Conservation (phyloP, 2,113 vertebrate genomes). For the Sisor rabdophorus region DNA sequence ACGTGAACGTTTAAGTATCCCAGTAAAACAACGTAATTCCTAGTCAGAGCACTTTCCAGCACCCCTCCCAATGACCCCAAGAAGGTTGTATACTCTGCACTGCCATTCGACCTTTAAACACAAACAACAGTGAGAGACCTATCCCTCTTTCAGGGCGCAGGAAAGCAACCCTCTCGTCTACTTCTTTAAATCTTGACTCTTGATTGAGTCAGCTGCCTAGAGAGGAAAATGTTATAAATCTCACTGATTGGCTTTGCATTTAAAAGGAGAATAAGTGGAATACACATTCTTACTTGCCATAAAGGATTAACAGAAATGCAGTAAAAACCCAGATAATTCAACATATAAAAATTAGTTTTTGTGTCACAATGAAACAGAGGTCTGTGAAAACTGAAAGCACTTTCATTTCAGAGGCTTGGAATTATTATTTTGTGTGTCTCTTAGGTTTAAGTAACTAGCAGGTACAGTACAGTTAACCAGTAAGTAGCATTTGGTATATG, state of each 20-base stretch:
- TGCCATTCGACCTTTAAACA: too few relatives aligned
- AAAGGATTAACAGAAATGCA: neutral
- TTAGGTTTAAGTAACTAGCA: neutral
- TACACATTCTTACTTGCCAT: constrained; percentile 17
- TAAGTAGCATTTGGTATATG: too few relatives aligned
- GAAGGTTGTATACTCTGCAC: too few relatives aligned
- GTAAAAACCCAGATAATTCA: neutral
- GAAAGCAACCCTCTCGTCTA: too few relatives aligned
- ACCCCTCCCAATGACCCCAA: too few relatives aligned
- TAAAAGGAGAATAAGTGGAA: constrained; percentile 2
- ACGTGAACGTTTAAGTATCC: too few relatives aligned
- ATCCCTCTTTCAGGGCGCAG: too few relatives aligned
- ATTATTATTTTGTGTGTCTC: neutral
- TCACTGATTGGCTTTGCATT: neutral
- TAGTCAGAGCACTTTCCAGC: too few relatives aligned
- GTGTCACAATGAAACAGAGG: neutral
- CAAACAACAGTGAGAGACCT: too few relatives aligned
- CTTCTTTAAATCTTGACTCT: too few relatives aligned
- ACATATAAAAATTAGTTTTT: neutral
- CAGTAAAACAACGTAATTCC: too few relatives aligned
- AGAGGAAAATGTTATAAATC: neutral
- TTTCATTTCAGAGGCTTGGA: neutral
- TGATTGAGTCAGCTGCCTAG: neutral
- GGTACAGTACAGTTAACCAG: too few relatives aligned
- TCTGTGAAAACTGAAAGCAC: neutral